These are phyloP conservation scores for Cyclargus thomasi DNA, from an alignment of 1,140 invertebrate genomes.

Conservation along the genomic window DNA sequence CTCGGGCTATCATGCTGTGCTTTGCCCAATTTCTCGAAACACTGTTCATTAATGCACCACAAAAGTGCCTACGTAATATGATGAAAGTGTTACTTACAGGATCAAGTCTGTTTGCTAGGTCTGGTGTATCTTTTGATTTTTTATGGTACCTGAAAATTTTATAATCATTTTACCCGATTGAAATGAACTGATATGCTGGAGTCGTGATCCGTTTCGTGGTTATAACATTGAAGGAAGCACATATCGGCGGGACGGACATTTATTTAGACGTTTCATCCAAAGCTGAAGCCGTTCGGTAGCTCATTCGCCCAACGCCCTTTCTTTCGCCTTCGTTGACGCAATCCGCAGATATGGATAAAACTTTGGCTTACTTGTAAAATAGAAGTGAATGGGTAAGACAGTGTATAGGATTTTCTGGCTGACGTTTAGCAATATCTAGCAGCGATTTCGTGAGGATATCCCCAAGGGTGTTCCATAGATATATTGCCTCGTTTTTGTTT, in stretches of 20 bases:
- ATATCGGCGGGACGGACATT: no score
- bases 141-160: background rate
- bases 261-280: no score
- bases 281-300: no score
- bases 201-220: no score
- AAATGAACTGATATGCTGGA: background rate
- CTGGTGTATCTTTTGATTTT: background rate
- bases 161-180: background rate
- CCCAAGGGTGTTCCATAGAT: slow-evolving; percentile 52
- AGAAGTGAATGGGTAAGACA: slow-evolving; percentile 47
- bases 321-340: no score
- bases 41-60: no score
- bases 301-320: no score
- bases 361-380: slow-evolving; percentile 44
- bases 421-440: slow-evolving; percentile 37
- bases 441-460: slow-evolving; percentile 43
- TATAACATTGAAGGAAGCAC: no score
- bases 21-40: no score
- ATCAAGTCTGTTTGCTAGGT: background rate
- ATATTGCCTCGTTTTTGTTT: slow-evolving; percentile 38
- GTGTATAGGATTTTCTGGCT: slow-evolving; percentile 53
- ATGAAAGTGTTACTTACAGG: background rate
- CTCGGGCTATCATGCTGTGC: no score
- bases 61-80: no score
- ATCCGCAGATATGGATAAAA: no score